phyloP scores from a whole-genome alignment of 2,113 vertebrate species.

The Coturnix japonica region DNA sequence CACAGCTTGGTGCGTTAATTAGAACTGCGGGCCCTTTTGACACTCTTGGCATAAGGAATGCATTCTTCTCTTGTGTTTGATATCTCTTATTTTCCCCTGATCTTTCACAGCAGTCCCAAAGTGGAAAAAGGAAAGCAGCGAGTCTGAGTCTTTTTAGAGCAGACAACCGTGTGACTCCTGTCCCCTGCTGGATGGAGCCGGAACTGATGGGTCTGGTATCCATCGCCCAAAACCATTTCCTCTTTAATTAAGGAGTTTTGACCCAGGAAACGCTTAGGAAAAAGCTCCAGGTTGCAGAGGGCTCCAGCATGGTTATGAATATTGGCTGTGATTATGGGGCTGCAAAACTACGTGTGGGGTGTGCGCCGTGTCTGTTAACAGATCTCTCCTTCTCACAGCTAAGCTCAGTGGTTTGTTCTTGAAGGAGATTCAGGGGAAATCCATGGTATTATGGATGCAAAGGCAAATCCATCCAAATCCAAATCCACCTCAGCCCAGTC shows the following conservation, averaged over 20 bases:
- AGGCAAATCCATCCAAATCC: no score
- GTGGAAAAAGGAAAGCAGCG: not conserved
- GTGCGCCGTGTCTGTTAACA: not conserved
- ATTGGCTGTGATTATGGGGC: not conserved
- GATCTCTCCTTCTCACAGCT: not conserved
- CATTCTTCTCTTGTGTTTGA: not conserved
- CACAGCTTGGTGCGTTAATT: not conserved
- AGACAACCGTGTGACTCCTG: not conserved
- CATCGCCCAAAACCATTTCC: not conserved
- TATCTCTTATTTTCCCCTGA: no score
- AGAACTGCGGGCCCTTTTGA: not conserved
- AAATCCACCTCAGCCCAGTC: not conserved
- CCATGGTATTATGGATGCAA: not conserved
- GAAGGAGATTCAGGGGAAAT: not conserved
- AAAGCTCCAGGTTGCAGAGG: not conserved
- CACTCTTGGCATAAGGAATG: rapidly evolving
- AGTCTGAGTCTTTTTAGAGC: not conserved
- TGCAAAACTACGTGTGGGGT: not conserved
- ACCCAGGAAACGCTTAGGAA: not conserved
- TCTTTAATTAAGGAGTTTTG: not conserved
- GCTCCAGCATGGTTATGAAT: not conserved
- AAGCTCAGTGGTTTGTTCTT: not conserved
- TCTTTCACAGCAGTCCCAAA: not conserved
- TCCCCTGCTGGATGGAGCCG: not conserved
- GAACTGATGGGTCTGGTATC: not conserved